These are phyloP conservation scores for Epirrita christyi DNA, from an alignment of 2,888 invertebrate genomes.

Conservation along the genomic window DNA sequence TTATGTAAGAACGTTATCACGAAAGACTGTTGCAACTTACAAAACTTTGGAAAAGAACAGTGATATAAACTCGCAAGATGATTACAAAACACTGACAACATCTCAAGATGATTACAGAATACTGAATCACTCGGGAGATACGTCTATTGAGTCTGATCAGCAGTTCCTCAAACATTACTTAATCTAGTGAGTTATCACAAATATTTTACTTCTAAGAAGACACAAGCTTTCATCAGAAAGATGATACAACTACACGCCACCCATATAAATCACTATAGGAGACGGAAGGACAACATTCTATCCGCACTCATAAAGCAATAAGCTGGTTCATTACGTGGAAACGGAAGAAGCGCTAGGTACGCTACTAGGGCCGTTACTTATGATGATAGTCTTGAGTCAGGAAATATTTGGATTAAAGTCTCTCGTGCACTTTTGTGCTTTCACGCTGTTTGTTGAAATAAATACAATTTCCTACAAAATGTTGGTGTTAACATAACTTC, in stretches of 20 bases:
- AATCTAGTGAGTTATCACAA: too few species aligned
- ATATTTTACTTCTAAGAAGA: neutral
- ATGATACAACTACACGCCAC: neutral
- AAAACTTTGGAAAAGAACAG: neutral
- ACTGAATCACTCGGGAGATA: too few species aligned
- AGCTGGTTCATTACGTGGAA: neutral
- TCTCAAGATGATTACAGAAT: too few species aligned
- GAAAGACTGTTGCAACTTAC: slow-evolving; percentile 5
- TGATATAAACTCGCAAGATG: too few species aligned
- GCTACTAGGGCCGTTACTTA: neutral
- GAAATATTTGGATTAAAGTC: too few species aligned
- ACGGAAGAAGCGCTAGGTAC: neutral
- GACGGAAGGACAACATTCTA: slow-evolving; percentile 8
- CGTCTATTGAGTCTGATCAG: too few species aligned
- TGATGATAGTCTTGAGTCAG: neutral
- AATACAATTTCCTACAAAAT: too few species aligned
- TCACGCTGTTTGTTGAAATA: too few species aligned
- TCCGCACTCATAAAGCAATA: neutral
- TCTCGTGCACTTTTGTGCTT: too few species aligned
- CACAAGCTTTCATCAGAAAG: neutral
- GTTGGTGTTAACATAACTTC: too few species aligned
- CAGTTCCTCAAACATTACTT: too few species aligned
- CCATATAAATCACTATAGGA: neutral
- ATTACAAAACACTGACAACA: too few species aligned
- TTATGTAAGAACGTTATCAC: slow-evolving; percentile 1